A percentile compares a stretch with the other conserved stretches of the same genome.
These are phyloP conservation scores for Tiliacea aurago DNA, from an alignment of 2,888 invertebrate species.

Conservation along the genomic window DNA sequence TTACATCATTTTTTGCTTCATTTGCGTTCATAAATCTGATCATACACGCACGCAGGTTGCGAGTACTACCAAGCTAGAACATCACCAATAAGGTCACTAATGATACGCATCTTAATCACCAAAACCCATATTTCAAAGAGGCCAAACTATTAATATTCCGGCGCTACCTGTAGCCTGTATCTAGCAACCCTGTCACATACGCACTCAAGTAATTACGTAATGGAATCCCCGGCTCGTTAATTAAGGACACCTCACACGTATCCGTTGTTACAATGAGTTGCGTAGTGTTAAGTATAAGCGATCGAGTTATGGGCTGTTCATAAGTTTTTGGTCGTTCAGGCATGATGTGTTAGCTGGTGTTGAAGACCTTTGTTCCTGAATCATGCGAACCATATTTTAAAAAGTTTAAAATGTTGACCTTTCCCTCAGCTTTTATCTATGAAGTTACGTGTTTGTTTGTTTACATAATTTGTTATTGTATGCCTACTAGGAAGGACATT, in stretches of 20 bases:
- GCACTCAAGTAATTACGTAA: conserved; percentile 77
- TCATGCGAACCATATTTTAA: no score
- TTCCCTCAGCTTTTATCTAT: no score
- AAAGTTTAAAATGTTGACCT: no score
- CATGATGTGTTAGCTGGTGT: background rate
- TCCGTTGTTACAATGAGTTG: conserved; percentile 46
- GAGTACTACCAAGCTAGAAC: no score
- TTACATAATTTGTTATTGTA: no score
- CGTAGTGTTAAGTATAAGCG: conserved; percentile 31
- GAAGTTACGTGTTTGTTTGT: no score
- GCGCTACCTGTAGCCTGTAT: conserved; percentile 15
- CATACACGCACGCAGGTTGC: no score
- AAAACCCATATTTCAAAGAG: background rate
- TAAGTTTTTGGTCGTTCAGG: background rate
- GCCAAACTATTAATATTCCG: conserved; percentile 24
- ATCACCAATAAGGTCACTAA: no score
- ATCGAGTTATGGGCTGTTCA: conserved; percentile 22
- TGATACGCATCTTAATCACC: background rate
- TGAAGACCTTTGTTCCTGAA: background rate
- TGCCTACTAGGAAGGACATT: no score
- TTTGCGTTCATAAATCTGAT: no score
- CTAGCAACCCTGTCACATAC: conserved; percentile 54
- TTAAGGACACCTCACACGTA: conserved; percentile 64
- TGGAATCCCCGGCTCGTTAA: conserved; percentile 78
- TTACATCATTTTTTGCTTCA: no score